A percentile compares a stretch with the other conserved stretches of the same genome.
These are phyloP conservation scores for Sympetrum striolatum DNA, from an alignment of 2,888 invertebrate species.

Conservation along the genomic window DNA sequence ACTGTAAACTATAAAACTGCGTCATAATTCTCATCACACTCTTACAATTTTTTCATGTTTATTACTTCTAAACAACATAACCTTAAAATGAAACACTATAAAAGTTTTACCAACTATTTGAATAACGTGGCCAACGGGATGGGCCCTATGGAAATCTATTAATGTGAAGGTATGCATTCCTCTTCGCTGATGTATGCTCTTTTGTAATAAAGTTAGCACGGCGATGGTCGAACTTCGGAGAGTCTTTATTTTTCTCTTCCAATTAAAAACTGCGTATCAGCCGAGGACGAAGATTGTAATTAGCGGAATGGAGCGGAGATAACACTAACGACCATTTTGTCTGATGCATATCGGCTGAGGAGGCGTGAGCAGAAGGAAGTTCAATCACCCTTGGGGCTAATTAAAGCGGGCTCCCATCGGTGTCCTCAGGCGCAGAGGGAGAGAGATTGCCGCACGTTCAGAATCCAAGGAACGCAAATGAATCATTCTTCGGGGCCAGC, in stretches of 20 bases:
- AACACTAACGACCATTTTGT: slow-evolving; percentile 40
- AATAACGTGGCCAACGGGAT: no score
- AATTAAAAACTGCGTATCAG: slow-evolving; percentile 23
- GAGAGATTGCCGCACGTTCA: neutral
- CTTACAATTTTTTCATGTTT: no score
- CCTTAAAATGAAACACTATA: no score
- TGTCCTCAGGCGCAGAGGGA: neutral
- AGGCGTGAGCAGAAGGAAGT: slow-evolving; percentile 38
- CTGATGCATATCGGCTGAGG: slow-evolving; percentile 34
- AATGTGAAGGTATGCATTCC: no score
- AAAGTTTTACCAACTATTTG: no score
- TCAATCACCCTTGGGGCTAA: slow-evolving; percentile 41
- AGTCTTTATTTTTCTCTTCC: slow-evolving; percentile 17
- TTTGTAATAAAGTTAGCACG: neutral
- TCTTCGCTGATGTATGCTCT: neutral
- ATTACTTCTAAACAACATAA: no score
- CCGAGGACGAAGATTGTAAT: slow-evolving; percentile 20
- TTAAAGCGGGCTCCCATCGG: slow-evolving; percentile 1
- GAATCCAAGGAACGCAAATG: slow-evolving; percentile 3
- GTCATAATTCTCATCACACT: no score
- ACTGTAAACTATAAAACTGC: no score
- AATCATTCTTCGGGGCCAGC: neutral
- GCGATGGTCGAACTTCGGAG: slow-evolving; percentile 1
- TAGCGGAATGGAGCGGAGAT: slow-evolving; percentile 27
- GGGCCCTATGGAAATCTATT: no score